A percentile compares a stretch with the other conserved stretches of the same genome.
phyloP scores from a whole-genome alignment of 2,113 vertebrate genomes.

The Bothrops jararaca region DNA sequence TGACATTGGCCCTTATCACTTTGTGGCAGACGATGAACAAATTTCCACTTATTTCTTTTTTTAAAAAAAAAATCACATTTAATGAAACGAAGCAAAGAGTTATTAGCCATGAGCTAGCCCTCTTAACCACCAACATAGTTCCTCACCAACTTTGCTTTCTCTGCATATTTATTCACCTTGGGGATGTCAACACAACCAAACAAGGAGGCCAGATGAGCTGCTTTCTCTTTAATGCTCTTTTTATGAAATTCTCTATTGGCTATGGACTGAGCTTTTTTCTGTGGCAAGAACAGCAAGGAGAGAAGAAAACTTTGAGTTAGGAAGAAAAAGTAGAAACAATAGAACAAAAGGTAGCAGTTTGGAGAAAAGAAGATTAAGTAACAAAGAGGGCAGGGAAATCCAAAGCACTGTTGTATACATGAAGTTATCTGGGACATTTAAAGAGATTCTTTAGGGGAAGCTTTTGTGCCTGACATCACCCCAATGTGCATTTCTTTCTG shows the following conservation, averaged over 20 bases:
- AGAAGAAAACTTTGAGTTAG: slow-evolving; percentile 45
- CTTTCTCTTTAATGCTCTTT: slow-evolving; percentile 97
- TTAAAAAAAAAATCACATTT: not conserved
- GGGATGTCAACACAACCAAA: slow-evolving; percentile 76
- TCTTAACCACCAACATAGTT: not conserved
- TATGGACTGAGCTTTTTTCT: slow-evolving; percentile 90
- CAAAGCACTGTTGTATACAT: not conserved
- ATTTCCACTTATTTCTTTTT: not conserved
- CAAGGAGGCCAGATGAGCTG: slow-evolving; percentile 85
- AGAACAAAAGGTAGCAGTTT: slow-evolving; percentile 12
- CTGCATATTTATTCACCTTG: slow-evolving; percentile 85
- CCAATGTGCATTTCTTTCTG: not conserved
- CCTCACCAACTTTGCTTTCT: slow-evolving; percentile 18
- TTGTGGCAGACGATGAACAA: not conserved
- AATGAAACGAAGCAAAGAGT: not conserved
- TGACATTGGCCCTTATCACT: not conserved
- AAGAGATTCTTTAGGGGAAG: not conserved
- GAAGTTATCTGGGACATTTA: not conserved
- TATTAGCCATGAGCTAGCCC: not conserved
- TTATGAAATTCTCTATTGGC: slow-evolving; percentile 92
- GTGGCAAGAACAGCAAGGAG: slow-evolving; percentile 54
- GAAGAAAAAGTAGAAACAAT: slow-evolving; percentile 5
- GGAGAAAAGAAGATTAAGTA: slow-evolving; percentile 6
- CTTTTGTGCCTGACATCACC: not conserved
- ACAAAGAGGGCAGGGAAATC: slow-evolving; percentile 1